Percentiles rank a stretch among this genome's conserved stretches.
Evolutionary conservation across 2,113 vertebrate species (phyloP).

Genomic region (Hydropotes inermis): DNA sequence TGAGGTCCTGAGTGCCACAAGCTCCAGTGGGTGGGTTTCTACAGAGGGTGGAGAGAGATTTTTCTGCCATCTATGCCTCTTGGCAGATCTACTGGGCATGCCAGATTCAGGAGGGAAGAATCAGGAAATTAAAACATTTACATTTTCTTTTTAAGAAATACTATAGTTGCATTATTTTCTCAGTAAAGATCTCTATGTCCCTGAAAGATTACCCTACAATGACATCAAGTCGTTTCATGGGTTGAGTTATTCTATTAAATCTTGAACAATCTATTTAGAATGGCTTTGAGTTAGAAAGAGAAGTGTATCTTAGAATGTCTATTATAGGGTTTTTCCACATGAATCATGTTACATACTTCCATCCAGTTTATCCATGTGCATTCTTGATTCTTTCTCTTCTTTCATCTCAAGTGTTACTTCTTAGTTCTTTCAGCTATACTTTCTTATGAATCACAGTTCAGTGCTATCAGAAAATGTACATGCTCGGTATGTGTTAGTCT

Average conservation of each 20-base stretch:
- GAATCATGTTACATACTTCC: background rate
- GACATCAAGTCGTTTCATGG: constrained; percentile 22
- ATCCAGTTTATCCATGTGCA: background rate
- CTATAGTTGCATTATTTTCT: constrained; percentile 1
- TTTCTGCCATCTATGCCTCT: constrained; percentile 12
- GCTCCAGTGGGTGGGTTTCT: background rate
- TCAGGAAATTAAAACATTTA: constrained; percentile 38
- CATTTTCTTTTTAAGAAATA: constrained; percentile 36
- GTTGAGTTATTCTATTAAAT: constrained; percentile 26
- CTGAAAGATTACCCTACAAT: background rate
- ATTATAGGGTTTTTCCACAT: background rate
- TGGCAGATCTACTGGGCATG: background rate
- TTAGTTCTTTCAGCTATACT: background rate
- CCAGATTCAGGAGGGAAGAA: constrained; percentile 17
- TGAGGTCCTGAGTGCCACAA: background rate
- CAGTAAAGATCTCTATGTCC: background rate
- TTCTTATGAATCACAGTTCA: background rate
- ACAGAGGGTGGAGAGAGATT: background rate
- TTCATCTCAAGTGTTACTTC: background rate
- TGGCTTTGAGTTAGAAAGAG: background rate
- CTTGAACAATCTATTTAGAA: constrained; percentile 15
- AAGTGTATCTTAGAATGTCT: background rate
- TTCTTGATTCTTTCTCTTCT: background rate
- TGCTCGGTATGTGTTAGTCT: background rate
- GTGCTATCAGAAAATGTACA: background rate